phyloP scores from a whole-genome alignment of 2,888 invertebrate species.

The Ormyrus labotus region DNA sequence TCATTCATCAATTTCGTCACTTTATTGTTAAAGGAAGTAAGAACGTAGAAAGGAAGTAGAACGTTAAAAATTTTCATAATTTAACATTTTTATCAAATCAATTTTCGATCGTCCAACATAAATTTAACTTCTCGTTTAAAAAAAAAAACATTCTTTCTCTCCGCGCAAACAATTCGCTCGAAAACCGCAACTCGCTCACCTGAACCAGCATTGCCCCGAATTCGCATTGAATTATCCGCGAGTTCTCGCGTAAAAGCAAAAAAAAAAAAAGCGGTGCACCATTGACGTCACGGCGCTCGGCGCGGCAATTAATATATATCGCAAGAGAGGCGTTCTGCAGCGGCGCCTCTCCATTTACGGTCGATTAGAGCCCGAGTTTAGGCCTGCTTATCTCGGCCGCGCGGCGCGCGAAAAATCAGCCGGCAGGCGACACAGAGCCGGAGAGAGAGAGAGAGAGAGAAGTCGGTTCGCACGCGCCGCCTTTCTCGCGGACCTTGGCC shows the following conservation, averaged over 20 bases:
- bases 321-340: no score
- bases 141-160: no score
- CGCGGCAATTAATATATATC: background rate
- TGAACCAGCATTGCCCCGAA: background rate
- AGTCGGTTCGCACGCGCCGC: slow-evolving; percentile 56
- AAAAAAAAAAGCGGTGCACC: background rate
- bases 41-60: no score
- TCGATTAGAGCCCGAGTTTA: background rate
- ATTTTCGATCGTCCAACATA: no score
- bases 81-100: no score
- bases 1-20: no score
- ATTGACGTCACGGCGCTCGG: background rate
- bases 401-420: slow-evolving; percentile 18
- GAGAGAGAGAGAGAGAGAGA: slow-evolving; percentile 25
- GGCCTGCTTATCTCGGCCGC: background rate
- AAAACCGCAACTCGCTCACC: background rate
- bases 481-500: slow-evolving; percentile 57
- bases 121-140: no score
- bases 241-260: background rate
- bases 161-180: background rate
- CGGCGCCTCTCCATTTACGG: slow-evolving; percentile 13
- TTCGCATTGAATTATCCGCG: background rate
- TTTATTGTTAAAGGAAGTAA: no score
- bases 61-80: no score
- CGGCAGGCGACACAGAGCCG: slow-evolving; percentile 41